Evolutionary conservation across 2,113 vertebrate genomes (phyloP).

Genomic region (Bubo scandiacus): DNA sequence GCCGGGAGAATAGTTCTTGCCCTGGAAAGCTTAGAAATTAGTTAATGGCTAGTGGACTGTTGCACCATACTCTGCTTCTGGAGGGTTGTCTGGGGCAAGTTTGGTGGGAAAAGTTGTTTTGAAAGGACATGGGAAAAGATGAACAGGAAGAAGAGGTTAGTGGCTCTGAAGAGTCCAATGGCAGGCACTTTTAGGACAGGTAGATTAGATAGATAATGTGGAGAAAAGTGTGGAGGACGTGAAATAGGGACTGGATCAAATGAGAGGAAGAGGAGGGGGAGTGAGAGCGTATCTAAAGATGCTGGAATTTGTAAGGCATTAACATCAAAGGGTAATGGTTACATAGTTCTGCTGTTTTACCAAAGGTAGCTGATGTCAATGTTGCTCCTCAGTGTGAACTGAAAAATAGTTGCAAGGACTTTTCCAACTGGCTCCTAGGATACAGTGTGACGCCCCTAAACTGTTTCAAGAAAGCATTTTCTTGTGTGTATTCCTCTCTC

Average conservation of each 20-base stretch:
- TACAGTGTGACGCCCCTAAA: not conserved
- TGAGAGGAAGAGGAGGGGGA: not conserved
- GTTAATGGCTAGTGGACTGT: not conserved
- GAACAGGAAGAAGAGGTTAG: not conserved
- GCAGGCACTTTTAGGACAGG: not conserved
- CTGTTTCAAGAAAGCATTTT: not conserved
- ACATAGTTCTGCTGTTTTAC: not conserved
- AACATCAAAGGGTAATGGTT: not conserved
- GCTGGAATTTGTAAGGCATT: not conserved
- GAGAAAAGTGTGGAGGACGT: not conserved
- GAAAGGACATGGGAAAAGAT: not conserved
- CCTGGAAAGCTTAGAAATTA: not conserved
- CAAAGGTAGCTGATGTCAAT: not conserved
- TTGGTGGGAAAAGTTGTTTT: not conserved
- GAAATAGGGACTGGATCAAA: not conserved
- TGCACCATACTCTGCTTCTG: not conserved
- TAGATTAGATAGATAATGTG: not conserved
- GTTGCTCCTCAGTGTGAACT: not conserved
- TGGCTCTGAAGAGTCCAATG: not conserved
- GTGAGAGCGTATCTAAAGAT: not conserved
- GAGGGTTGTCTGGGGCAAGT: not conserved
- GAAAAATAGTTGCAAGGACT: not conserved
- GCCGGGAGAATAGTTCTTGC: not conserved
- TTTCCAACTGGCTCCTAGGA: not conserved
- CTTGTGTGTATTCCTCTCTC: not conserved